phyloP scores from a whole-genome alignment of 2,797 vertebrate species.

The Notolabrus celidotus region DNA sequence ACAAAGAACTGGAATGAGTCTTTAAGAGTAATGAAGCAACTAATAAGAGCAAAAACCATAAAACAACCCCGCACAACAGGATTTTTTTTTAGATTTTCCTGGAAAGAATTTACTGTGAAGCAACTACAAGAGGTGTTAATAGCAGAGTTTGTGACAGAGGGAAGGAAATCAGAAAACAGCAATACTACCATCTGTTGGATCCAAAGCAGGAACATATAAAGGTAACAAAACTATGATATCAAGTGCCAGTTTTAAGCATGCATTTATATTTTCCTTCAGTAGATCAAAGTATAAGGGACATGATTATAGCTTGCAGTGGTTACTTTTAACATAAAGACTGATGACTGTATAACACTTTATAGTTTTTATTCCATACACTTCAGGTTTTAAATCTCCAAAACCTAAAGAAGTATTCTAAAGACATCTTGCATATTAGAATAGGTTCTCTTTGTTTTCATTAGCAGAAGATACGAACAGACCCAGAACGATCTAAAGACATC shows the following conservation, averaged over 20 bases:
- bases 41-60: not conserved
- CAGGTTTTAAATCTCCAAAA: no score
- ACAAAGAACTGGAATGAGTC: not conserved
- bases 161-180: not conserved
- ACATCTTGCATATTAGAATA: no score
- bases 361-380: no score
- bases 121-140: not conserved
- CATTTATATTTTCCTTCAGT: not conserved
- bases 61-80: not conserved
- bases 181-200: not conserved
- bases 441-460: no score
- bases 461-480: no score
- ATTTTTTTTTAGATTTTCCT: not conserved
- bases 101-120: constrained; percentile 5
- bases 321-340: no score
- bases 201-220: not conserved
- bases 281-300: not conserved
- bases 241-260: not conserved
- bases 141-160: not conserved
- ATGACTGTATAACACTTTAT: no score
- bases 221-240: not conserved
- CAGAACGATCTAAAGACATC: no score
- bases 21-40: not conserved
- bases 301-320: no score
- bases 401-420: no score